Conservation (phyloP, 2,797 vertebrate genomes). For the Serranus cabrilla region DNA sequence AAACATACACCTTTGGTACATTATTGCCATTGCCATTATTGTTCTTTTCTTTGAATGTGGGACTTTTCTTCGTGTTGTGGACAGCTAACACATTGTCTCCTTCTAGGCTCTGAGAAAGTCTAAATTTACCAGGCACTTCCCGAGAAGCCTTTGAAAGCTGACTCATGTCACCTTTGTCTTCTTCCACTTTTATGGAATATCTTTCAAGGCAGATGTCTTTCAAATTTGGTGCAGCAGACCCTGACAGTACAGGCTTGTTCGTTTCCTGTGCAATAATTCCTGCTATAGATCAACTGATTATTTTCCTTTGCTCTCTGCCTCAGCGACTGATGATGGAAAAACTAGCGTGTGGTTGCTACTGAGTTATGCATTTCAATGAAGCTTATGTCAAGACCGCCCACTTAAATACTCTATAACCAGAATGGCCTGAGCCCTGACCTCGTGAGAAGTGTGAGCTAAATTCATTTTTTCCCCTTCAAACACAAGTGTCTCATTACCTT, state of each 20-base stretch:
- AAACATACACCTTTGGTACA: constrained; percentile 27
- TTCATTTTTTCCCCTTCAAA: constrained; percentile 62
- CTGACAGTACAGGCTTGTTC: constrained; percentile 46
- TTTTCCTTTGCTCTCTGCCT: constrained; percentile 78
- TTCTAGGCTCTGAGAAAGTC: constrained; percentile 44
- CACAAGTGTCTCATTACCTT: constrained; percentile 62
- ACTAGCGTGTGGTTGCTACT: constrained; percentile 71
- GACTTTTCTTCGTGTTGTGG: constrained; percentile 39
- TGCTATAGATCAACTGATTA: constrained; percentile 80
- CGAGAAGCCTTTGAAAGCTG: constrained; percentile 36
- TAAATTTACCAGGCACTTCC: constrained; percentile 17
- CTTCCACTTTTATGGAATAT: constrained; percentile 36
- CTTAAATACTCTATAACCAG: constrained; percentile 72
- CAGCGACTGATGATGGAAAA: constrained; percentile 81
- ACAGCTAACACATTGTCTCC: constrained; percentile 39
- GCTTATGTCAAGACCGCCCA: constrained; percentile 75
- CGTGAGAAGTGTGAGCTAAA: constrained; percentile 69
- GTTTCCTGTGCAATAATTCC: constrained; percentile 72
- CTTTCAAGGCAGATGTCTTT: constrained; percentile 58
- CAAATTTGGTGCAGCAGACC: constrained; percentile 45
- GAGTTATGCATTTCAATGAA: constrained; percentile 87
- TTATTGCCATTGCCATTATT: constrained; percentile 43
- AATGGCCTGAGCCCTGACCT: constrained; percentile 60
- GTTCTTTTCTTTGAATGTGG: constrained; percentile 46
- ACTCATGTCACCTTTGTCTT: constrained; percentile 28